These are phyloP conservation scores for Charaxes varanes DNA, from an alignment of 1,140 invertebrate genomes.

Conservation along the genomic window DNA sequence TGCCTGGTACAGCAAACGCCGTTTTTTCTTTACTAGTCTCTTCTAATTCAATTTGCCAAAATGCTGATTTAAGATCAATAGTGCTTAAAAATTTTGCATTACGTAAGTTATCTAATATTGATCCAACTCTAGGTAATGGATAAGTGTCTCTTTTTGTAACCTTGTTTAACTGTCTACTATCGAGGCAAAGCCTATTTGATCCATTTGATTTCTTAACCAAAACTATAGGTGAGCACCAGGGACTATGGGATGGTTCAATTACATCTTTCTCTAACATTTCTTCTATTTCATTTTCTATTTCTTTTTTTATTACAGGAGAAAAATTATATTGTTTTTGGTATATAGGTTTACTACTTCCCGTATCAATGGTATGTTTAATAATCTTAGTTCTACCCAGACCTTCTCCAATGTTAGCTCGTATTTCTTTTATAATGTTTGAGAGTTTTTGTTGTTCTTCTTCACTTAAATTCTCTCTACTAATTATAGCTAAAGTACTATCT, in stretches of 20 bases:
- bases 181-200: slow-evolving; percentile 21
- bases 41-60: slow-evolving; percentile 44
- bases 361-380: slow-evolving; percentile 24
- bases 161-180: slow-evolving; percentile 35
- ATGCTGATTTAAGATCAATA: slow-evolving; percentile 41
- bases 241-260: slow-evolving; percentile 11
- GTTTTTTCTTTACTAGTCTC: slow-evolving; percentile 30
- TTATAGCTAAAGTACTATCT: neutral
- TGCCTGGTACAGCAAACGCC: slow-evolving; percentile 33
- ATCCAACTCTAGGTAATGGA: slow-evolving; percentile 30
- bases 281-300: slow-evolving; percentile 15
- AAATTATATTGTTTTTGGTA: slow-evolving; percentile 25
- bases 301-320: slow-evolving; percentile 14
- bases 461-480: slow-evolving; percentile 5
- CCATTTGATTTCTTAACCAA: slow-evolving; percentile 15
- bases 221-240: slow-evolving; percentile 16
- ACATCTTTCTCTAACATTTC: slow-evolving; percentile 18
- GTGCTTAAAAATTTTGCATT: slow-evolving; percentile 35
- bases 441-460: slow-evolving; percentile 6
- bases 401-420: slow-evolving; percentile 4
- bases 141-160: slow-evolving; percentile 32
- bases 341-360: slow-evolving; percentile 16
- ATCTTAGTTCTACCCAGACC: slow-evolving; percentile 20
- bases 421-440: slow-evolving; percentile 6
- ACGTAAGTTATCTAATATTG: slow-evolving; percentile 31